Evolutionary conservation across 2,113 vertebrate species (phyloP).

Genomic region (Pristiophorus japonicus): DNA sequence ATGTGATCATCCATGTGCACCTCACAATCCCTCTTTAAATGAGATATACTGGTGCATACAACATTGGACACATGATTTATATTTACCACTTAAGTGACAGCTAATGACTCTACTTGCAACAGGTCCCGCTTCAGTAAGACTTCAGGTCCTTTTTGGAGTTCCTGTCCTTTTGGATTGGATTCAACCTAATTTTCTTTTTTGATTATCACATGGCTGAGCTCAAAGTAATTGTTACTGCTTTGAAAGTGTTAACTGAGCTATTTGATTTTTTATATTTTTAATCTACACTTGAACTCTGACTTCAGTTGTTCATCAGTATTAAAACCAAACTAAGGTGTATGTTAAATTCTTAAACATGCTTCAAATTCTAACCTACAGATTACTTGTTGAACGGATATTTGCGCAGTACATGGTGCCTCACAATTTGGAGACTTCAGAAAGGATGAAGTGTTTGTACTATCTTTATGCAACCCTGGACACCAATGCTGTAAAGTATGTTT

Average conservation of each 20-base stretch:
- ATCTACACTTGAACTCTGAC: background rate
- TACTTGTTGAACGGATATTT: conserved; percentile 94
- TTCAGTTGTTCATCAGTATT: conserved; percentile 18
- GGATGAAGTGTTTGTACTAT: conserved; percentile 97
- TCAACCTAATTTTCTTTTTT: no score
- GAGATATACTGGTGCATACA: no score
- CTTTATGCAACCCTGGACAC: conserved; percentile 89
- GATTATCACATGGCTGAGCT: background rate
- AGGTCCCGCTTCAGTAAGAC: no score
- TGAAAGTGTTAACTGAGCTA: background rate
- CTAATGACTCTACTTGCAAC: no score
- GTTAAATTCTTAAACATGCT: conserved; percentile 39
- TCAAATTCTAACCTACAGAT: conserved; percentile 52
- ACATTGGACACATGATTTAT: no score
- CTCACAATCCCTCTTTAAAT: no score
- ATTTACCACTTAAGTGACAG: no score
- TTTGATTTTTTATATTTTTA: background rate
- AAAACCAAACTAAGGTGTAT: background rate
- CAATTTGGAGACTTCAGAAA: conserved; percentile 84
- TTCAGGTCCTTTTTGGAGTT: no score
- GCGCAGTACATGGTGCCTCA: conserved; percentile 96
- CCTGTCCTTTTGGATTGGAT: no score
- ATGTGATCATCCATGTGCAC: no score
- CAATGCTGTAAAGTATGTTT: conserved; percentile 89
- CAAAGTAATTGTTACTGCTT: background rate